Evolutionary conservation across 2,113 vertebrate species (phyloP), one percentile per base, ranked within the genome.

Genomic region (Panurus biarmicus): DNA sequence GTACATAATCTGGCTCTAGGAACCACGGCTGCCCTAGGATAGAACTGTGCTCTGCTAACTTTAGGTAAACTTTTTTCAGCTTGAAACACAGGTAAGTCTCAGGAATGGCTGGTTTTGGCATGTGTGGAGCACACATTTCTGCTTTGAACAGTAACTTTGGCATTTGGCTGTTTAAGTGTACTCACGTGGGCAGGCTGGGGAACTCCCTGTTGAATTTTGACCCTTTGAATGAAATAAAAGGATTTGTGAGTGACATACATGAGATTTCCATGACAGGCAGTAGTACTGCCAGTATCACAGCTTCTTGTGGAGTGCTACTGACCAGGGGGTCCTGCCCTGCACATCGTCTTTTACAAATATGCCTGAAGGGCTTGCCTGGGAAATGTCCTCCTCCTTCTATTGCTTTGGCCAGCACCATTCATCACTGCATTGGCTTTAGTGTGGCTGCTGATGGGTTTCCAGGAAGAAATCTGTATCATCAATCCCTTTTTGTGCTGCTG

Each of bases 151-250:
- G n/a, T 66, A 44, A 11, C 15, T 36, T 60, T 57, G 26, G 35
- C 50, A 51, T 57, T 70, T 82, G 33, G 10, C 29, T 86, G 18
- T 16, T 35, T 57, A 19, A 65, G 10, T 33, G 29, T 38, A 65
- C 31, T 53, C 3, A 2, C 0, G 0, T n/a, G 71, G 33, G 17
- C 1, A 6, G 13, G n/a, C 21, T 79, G 1, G 2, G 81, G 53
- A 69, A 53, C 69, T 42, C 62, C 23, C 25, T 50, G 15, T 20
- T 61, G n/a, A 25, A 4, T 85, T 89, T 78, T 81, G 40, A 71
- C 38, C n/a, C 64, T 57, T 85, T 5, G 31, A n/a, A 51, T 42
- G 48, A 78, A 84, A 78, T 24, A 15, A 69, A 57, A 73, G 54
- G 12, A 40, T 50, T 61, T 66, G 24, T 86, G 84, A 73, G 45